Conservation (phyloP, 2,113 vertebrate species). For the Ailuropoda melanoleuca region DNA sequence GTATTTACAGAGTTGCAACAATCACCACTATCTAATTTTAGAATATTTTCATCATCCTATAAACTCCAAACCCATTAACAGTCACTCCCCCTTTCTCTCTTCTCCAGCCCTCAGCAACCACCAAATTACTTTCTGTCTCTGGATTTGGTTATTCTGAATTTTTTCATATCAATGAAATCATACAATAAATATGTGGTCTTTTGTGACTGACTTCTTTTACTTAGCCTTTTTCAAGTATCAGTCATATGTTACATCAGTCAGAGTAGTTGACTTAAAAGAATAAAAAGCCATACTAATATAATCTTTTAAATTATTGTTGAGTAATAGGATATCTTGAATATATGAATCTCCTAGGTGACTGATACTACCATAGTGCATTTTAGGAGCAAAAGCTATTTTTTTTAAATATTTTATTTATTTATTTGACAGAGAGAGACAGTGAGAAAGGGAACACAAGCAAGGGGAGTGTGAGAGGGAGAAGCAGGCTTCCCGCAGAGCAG, state of each 20-base stretch:
- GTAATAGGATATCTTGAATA: constrained; percentile 8
- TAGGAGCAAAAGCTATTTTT: constrained; percentile 15
- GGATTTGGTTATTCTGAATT: constrained; percentile 28
- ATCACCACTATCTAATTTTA: neutral
- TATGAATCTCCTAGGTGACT: neutral
- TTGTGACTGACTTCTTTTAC: neutral
- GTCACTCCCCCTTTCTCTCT: neutral
- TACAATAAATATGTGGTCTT: neutral
- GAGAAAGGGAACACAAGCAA: too few relatives aligned
- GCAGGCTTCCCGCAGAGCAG: too few relatives aligned
- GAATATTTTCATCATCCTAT: neutral
- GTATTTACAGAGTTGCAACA: neutral
- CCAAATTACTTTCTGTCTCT: neutral
- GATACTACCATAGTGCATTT: neutral
- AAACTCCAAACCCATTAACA: neutral
- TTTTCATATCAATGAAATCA: neutral
- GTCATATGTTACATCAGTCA: neutral
- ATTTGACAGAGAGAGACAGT: too few relatives aligned
- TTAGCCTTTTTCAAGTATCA: neutral
- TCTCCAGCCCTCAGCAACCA: neutral
- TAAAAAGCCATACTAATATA: neutral
- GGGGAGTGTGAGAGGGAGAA: too few relatives aligned
- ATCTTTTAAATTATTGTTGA: neutral
- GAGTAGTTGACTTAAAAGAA: neutral
- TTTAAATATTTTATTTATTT: too few relatives aligned